Base-by-base conservation (phyloP, 2,888 invertebrate species). In the Himalopsyche anomala region DNA sequence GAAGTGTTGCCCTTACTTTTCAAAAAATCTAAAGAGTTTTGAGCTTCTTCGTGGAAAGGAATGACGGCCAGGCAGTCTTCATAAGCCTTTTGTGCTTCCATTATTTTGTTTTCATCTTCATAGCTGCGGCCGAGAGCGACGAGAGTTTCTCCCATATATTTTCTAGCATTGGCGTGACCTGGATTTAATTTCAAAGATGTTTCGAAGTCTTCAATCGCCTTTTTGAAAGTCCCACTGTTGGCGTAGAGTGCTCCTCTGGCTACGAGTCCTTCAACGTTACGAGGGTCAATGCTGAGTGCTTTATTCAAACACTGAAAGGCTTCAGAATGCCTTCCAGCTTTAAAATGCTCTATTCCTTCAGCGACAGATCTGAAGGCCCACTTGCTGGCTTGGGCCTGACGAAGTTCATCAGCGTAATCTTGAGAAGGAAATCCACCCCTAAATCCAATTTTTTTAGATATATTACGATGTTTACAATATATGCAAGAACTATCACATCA, bases 291-390 rank as follows among this genome's bases (percentile, higher is more conserved):
- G 91, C 95, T 97, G 82, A 99, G 92, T 5, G 99, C 99, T 91
- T 97, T 98, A 91, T 98, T 98, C 79, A 98, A 94, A 90, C 98
- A 98, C 91, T 98, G 98, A 92, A 98, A 97, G 56, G 99, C 99
- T 93, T 99, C 99, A 0, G 97, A 96, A 91, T 98, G 98, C 89
- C 97, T 95, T 80, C 98, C 98, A 80, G 96, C 96, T 92, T 99
- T 99, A 92, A 98, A 98, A 92, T 97, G 97, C 90, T 97, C 96
- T 90, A 99, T 98, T 40, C 99, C 99, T 91, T 98, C 97, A n/a
- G 98, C 97, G 40, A 99, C 98, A 90, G 96, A 96, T 87, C 97
- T 95, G 92, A 98, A 97, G 1, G 98, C 98, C 97, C 98, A 98
- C 91, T 97, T 97, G 91, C 97, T 96, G 81, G 98, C 98, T 92